Conservation (phyloP, 1,140 invertebrate species). For the Linepithema humile region DNA sequence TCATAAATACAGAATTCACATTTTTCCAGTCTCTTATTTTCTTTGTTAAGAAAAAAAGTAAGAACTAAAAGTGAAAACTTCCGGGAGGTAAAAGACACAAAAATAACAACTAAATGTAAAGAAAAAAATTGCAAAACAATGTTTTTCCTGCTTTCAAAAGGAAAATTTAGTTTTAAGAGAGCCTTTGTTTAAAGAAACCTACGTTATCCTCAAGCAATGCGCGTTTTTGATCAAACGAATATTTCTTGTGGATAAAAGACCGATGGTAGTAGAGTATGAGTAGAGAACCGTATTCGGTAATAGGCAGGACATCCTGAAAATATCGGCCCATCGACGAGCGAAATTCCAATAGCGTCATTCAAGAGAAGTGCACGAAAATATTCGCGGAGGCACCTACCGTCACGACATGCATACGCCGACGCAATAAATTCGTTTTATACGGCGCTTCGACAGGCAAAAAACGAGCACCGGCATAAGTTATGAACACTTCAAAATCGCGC, state of each 20-base stretch:
- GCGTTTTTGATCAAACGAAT: conserved; percentile 19
- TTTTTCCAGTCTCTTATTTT: not conserved
- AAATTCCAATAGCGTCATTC: conserved; percentile 67
- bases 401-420: conserved; percentile 73
- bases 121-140: not conserved
- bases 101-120: not conserved
- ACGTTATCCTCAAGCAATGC: not conserved
- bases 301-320: conserved; percentile 60
- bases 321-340: conserved; percentile 60
- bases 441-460: conserved; percentile 78
- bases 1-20: not conserved
- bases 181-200: not conserved
- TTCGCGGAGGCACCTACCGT: conserved; percentile 69
- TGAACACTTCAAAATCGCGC: conserved; percentile 76
- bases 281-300: conserved; percentile 56
- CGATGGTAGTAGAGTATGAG: conserved; percentile 13
- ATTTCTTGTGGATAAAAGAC: conserved; percentile 22
- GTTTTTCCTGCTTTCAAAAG: not conserved
- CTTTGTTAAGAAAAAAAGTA: not conserved
- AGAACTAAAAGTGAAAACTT: too few relatives aligned
- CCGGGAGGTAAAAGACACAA: not conserved
- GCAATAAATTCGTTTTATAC: conserved; percentile 80
- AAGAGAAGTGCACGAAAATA: conserved; percentile 55
- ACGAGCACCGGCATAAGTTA: conserved; percentile 75
- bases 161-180: too few relatives aligned